Evolutionary conservation across 2,113 vertebrate genomes (phyloP).

Genomic region (Aspidoscelis tigris): DNA sequence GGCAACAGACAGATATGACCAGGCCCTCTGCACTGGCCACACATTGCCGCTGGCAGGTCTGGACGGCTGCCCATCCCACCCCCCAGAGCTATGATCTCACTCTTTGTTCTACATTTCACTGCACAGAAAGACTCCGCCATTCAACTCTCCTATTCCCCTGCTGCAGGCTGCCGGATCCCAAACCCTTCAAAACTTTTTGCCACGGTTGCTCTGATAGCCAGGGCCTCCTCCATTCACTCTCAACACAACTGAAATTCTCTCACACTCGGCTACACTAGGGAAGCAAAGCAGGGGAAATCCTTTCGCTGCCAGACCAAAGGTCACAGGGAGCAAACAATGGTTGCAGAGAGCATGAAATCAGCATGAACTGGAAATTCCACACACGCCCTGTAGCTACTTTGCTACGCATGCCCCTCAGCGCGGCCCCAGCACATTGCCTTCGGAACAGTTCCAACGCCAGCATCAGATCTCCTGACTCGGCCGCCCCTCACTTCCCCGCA

Average conservation of each 20-base stretch:
- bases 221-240: neutral
- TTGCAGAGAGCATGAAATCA: neutral
- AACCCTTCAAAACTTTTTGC: neutral
- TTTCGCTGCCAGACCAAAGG: constrained; percentile 54
- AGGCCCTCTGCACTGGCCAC: neutral
- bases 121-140: no score
- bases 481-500: neutral
- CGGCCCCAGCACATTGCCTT: neutral
- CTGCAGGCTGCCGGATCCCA: rapidly evolving
- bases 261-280: constrained; percentile 10
- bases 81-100: neutral
- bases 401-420: neutral
- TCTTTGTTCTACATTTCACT: neutral
- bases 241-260: neutral
- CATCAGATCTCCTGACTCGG: neutral
- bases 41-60: neutral
- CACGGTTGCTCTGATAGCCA: rapidly evolving
- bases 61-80: neutral
- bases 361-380: constrained; percentile 36
- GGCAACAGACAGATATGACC: no score
- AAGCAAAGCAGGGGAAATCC: neutral
- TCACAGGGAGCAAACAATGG: constrained; percentile 44
- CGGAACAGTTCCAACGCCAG: neutral
- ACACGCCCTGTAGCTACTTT: neutral
- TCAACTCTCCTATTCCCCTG: rapidly evolving